These are phyloP conservation scores for Nineta flava DNA, from an alignment of 2,888 invertebrate genomes.

Conservation along the genomic window DNA sequence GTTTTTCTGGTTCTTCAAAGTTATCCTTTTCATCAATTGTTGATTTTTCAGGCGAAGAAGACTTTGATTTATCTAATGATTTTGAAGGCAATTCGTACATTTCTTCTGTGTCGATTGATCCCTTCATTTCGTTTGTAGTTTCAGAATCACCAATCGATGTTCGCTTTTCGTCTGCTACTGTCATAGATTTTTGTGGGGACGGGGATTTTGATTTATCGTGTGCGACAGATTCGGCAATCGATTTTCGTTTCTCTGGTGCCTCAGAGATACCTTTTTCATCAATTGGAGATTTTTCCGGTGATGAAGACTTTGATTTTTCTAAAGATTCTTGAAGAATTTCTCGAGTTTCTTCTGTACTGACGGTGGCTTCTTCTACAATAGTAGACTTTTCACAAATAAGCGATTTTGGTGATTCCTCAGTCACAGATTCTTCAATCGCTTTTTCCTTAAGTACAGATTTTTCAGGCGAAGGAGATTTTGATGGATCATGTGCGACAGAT, in stretches of 20 bases:
- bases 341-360: conserved; percentile 7
- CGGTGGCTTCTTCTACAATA: not conserved
- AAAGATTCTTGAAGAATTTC: not conserved
- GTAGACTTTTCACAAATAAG: not conserved
- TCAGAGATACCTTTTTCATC: conserved; percentile 30
- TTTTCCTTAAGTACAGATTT: not conserved
- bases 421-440: not conserved
- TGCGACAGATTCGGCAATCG: not conserved
- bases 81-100: not conserved
- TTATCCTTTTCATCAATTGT: not conserved
- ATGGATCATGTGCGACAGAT: not conserved
- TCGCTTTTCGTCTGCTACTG: too few species aligned
- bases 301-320: conserved; percentile 18
- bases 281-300: conserved; percentile 15
- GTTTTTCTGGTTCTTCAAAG: too few species aligned
- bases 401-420: too few species aligned
- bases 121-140: not conserved
- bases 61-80: conserved; percentile 15
- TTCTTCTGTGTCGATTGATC: conserved; percentile 6
- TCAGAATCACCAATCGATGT: not conserved
- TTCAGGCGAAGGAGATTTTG: conserved; percentile 1
- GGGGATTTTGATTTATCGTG: too few species aligned
- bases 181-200: conserved; percentile 6
- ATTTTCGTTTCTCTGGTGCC: conserved; percentile 4
- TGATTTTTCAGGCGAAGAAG: conserved; percentile 18